Percentiles rank a stretch among this genome's conserved stretches.
phyloP scores from a whole-genome alignment of 92 coral and sea anemone species.

The Porites lobata region DNA sequence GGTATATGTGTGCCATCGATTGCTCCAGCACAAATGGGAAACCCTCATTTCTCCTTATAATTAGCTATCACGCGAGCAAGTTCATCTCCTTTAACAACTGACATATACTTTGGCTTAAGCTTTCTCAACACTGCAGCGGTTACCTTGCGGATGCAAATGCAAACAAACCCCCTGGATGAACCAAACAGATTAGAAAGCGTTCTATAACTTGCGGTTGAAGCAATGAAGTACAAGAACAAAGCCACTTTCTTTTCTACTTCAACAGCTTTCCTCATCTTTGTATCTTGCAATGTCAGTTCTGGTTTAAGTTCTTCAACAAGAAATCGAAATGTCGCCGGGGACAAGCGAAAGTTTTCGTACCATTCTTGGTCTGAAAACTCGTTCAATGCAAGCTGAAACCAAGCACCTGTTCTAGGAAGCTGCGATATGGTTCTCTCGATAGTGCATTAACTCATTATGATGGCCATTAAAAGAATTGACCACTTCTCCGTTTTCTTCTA shows the following conservation, averaged over 20 bases:
- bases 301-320: too few species aligned
- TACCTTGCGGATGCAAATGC: slow-evolving; percentile 35
- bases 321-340: too few species aligned
- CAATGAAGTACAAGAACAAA: slow-evolving; percentile 28
- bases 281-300: slow-evolving; percentile 26
- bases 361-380: too few species aligned
- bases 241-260: slow-evolving; percentile 17
- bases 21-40: slow-evolving; percentile 48
- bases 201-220: slow-evolving; percentile 44
- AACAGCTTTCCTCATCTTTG: slow-evolving; percentile 54
- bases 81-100: slow-evolving; percentile 24
- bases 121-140: slow-evolving; percentile 22
- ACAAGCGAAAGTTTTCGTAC: too few species aligned
- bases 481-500: too few species aligned
- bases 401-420: too few species aligned
- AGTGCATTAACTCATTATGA: too few species aligned
- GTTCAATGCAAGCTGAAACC: too few species aligned
- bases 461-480: too few species aligned
- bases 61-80: slow-evolving; percentile 18
- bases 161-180: slow-evolving; percentile 35
- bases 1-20: slow-evolving; percentile 36
- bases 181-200: slow-evolving; percentile 37
- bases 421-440: too few species aligned
- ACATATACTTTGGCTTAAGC: background rate
- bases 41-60: slow-evolving; percentile 36